Conservation (phyloP, 2,888 invertebrate genomes). For the Athalia cordata region DNA sequence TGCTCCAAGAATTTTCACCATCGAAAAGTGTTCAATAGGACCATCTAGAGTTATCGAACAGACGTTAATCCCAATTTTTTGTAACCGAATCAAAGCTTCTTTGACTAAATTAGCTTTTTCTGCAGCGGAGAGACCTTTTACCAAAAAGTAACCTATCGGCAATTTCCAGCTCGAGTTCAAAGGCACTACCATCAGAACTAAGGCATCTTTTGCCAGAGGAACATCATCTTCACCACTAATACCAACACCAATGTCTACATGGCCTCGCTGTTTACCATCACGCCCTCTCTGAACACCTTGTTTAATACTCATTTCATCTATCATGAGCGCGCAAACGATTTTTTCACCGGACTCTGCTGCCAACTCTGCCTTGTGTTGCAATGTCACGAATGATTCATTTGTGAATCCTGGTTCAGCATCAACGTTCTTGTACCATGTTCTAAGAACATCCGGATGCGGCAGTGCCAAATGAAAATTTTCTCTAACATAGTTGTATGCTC, state of each 20-base stretch:
- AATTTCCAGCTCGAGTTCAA: conserved; percentile 50
- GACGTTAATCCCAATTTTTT: conserved; percentile 49
- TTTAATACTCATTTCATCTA: conserved; percentile 53
- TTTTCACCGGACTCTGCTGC: conserved; percentile 5
- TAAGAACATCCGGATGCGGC: conserved; percentile 51
- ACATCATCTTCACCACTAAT: conserved; percentile 34
- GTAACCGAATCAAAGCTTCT: conserved; percentile 41
- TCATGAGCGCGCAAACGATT: conserved; percentile 37
- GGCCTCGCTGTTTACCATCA: conserved; percentile 49
- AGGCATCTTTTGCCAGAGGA: conserved; percentile 48
- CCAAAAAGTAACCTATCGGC: conserved; percentile 50
- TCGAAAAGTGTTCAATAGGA: conserved; percentile 48
- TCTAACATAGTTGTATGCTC: conserved; percentile 52
- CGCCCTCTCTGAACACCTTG: conserved; percentile 39
- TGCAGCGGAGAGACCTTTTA: conserved; percentile 42
- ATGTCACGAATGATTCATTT: conserved; percentile 47
- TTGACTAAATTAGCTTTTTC: conserved; percentile 40
- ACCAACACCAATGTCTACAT: conserved; percentile 51
- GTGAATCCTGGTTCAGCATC: conserved; percentile 51
- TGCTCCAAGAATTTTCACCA: conserved; percentile 47
- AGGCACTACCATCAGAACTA: conserved; percentile 47
- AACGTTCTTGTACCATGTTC: conserved; percentile 49
- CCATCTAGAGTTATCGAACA: conserved; percentile 51
- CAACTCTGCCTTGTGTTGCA: conserved; percentile 44
- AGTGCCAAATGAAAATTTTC: conserved; percentile 50